Base-by-base conservation (phyloP, 1,140 invertebrate genomes). In the Agrypnia vestita region DNA sequence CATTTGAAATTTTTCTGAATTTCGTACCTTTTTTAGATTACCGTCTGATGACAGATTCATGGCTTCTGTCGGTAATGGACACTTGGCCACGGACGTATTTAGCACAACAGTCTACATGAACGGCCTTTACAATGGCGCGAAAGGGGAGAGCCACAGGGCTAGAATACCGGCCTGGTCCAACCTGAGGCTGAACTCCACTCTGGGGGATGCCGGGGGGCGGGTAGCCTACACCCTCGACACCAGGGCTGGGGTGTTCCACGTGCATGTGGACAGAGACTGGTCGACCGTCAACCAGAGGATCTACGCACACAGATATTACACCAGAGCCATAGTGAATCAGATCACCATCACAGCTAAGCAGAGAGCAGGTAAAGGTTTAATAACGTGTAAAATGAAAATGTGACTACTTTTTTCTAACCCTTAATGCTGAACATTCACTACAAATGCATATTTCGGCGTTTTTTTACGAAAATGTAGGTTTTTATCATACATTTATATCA, bases 91-190 rank as follows among this genome's bases (percentile, higher is more conserved):
- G 11, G 90, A 91, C 19, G 84, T 92, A n/a, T 91, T 90, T 83
- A 90, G 91, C 17, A 88, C 91, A 80, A 88, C 91, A 3, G 88
- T 92, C 0, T 91, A 90, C 61, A 90, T 92, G 86, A 92, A 91
- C 73, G 91, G 91, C 0, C 81, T 91, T 0, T 92, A 92, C 81
- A 92, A 91, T 83, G 91, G 91, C 0, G 83, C 84, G 0, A 86
- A 84, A 13, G 91, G 91, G 0, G 85, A 89, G 69, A 91, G 91
- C 80, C 89, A 88, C 47, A 85, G 91, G 35, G 91, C 91, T 0
- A 87, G 91, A 11, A 91, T 92, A 43, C 91, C 91, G 12, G 88
- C 89, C 44, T 91, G 90, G 89, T 86, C 88, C 15, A 91, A 92
- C 69, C 86, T 92, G n/a, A 84, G 89, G n/a, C 84, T 90, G 0